Percentiles rank a stretch among this genome's conserved stretches.
phyloP scores from a whole-genome alignment of 2,113 vertebrate species.

The Chitala chitala region DNA sequence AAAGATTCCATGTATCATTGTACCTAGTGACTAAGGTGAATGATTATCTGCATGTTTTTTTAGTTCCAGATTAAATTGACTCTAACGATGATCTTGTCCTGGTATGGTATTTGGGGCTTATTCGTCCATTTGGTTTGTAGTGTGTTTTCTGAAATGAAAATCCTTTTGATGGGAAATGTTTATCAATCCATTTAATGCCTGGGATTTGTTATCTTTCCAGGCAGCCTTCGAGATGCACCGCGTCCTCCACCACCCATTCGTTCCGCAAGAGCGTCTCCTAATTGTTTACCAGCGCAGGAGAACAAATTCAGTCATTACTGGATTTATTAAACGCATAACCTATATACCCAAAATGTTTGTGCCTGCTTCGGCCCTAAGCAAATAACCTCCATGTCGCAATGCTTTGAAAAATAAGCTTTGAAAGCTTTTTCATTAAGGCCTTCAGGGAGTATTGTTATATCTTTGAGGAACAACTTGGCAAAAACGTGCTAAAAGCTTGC shows the following conservation, averaged over 20 bases:
- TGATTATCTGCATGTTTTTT: background rate
- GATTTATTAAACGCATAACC: constrained; percentile 41
- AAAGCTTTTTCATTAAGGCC: constrained; percentile 70
- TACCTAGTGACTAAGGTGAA: background rate
- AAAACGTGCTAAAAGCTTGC: constrained; percentile 56
- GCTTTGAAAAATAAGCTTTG: constrained; percentile 59
- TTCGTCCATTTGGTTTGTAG: background rate
- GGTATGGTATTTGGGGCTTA: background rate
- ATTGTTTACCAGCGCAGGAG: constrained; percentile 43
- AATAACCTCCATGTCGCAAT: constrained; percentile 45
- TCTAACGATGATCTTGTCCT: background rate
- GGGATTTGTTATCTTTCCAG: background rate
- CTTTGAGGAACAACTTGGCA: constrained; percentile 47
- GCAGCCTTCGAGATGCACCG: background rate
- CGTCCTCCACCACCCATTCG: background rate
- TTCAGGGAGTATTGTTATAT: constrained; percentile 43
- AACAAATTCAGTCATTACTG: constrained; percentile 48
- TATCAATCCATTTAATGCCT: constrained; percentile 13
- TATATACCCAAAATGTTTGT: constrained; percentile 33
- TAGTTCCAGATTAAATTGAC: background rate
- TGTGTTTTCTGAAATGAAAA: constrained; percentile 12
- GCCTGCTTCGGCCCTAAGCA: constrained; percentile 35
- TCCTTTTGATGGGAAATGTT: background rate
- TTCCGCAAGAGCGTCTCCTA: constrained; percentile 35
- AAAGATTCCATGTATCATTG: too few relatives aligned